Evolutionary conservation across 2,797 vertebrate species (phyloP).

Genomic region (Falco berigora): DNA sequence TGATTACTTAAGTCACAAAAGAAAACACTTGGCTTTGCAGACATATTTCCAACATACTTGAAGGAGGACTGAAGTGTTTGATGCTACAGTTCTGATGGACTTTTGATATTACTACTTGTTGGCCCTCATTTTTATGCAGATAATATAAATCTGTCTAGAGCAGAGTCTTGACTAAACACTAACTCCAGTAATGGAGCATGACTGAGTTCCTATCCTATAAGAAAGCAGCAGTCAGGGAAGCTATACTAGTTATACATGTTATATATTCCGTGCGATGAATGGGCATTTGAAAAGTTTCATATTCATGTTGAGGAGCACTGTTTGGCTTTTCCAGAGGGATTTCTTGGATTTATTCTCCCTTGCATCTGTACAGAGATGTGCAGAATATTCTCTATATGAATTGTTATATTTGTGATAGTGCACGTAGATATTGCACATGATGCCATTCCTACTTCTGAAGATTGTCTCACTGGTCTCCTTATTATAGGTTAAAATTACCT

Average conservation of each 20-base stretch:
- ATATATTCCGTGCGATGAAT: background rate
- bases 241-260: rapidly evolving
- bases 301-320: background rate
- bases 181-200: background rate
- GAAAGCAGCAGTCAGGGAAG: background rate
- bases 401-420: background rate
- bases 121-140: background rate
- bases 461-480: background rate
- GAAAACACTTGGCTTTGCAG: background rate
- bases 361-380: background rate
- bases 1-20: background rate
- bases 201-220: background rate
- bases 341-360: background rate
- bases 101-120: background rate
- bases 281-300: background rate
- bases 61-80: background rate
- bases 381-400: background rate
- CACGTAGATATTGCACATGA: background rate
- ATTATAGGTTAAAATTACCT: background rate
- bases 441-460: background rate
- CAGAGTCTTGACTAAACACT: too few species aligned
- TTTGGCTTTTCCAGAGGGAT: background rate
- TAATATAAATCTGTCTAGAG: background rate
- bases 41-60: background rate
- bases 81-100: background rate